A percentile compares a stretch with the other conserved stretches of the same genome.
These are phyloP conservation scores for Eurytoma californica DNA, from an alignment of 2,888 invertebrate species.

Conservation along the genomic window DNA sequence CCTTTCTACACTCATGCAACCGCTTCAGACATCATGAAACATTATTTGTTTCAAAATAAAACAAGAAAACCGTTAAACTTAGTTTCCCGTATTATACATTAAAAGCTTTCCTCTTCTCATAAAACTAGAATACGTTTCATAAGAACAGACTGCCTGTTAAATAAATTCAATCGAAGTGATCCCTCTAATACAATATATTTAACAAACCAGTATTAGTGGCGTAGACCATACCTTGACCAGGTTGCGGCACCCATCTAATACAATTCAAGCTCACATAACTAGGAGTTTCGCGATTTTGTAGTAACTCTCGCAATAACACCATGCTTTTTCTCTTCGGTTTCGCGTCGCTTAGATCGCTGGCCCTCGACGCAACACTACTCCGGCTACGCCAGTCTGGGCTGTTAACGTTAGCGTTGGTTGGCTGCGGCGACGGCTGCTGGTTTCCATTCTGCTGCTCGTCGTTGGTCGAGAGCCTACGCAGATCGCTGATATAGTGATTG, in stretches of 20 bases:
- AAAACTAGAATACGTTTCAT: constrained; percentile 4
- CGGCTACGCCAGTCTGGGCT: constrained; percentile 57
- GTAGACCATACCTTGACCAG: constrained; percentile 90
- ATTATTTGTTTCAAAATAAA: constrained; percentile 14
- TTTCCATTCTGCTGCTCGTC: constrained; percentile 57
- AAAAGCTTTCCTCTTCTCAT: constrained; percentile 23
- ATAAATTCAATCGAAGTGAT: constrained; percentile 12
- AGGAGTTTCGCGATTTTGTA: constrained; percentile 80
- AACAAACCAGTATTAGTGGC: constrained; percentile 91
- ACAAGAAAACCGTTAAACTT: constrained; percentile 13
- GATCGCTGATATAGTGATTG: constrained; percentile 23
- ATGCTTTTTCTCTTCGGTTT: constrained; percentile 69
- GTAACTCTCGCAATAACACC: constrained; percentile 80
- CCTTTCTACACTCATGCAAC: constrained; percentile 15
- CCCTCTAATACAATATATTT: constrained; percentile 77
- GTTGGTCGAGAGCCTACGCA: constrained; percentile 22
- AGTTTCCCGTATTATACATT: constrained; percentile 37
- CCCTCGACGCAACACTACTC: constrained; percentile 17
- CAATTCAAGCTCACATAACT: constrained; percentile 87
- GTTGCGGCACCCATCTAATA: constrained; percentile 88
- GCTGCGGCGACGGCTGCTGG: constrained; percentile 58
- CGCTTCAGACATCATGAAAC: background rate
- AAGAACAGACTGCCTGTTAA: background rate
- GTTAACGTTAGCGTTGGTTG: constrained; percentile 16
- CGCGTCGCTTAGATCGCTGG: constrained; percentile 49